Base-by-base conservation (phyloP, 2,797 vertebrate species). In the Tachyglossus aculeatus region DNA sequence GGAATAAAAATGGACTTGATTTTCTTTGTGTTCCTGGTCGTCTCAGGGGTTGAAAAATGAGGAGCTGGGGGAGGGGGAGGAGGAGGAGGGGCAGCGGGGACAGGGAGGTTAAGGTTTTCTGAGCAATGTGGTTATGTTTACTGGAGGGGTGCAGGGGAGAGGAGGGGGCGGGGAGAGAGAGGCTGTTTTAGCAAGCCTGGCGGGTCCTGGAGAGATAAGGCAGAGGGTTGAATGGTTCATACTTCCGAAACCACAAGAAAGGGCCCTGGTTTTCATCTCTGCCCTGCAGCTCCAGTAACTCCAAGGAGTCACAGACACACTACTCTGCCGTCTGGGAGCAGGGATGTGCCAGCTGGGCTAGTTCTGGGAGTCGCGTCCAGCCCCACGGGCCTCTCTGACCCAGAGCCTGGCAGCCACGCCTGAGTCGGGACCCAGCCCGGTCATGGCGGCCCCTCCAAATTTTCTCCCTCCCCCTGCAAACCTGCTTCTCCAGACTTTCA, bases 221-320 rank as follows among this genome's bases (percentile, higher is more conserved):
- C 77, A 33, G 71, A 73, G 69, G 56, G 31, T 48, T 38, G 54
- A 76, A 70, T 33, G 62, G 65, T 4, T 25, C 75, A 69, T 59
- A 59, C 62, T 73, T 13, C 60, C 22, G 63, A 53, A 73, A 74
- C 83, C 78, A 65, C 81, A 83, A 74, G 71, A 77, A 78, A 71
- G 81, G 71, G 66, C 58, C 78, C 86, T 83, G 84, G 78, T 55
- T 86, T 82, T 84, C 5, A 33, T 84, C 84, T 79, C 68, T 70
- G 59, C 63, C 74, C 78, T 32, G 41, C n/a, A 53, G 70, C 65
- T 73, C 29, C 11, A 11, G 56, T 22, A n/a, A 15, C 21, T 24
- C 18, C 27, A 21, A 33, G 21, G 15, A 11, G 21, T 7, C 27
- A 39, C 60, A 77, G 73, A 77, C 33, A 6, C 14, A 29, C 33